Conservation (phyloP, 2,797 vertebrate species). For the Eidolon dupreanum region DNA sequence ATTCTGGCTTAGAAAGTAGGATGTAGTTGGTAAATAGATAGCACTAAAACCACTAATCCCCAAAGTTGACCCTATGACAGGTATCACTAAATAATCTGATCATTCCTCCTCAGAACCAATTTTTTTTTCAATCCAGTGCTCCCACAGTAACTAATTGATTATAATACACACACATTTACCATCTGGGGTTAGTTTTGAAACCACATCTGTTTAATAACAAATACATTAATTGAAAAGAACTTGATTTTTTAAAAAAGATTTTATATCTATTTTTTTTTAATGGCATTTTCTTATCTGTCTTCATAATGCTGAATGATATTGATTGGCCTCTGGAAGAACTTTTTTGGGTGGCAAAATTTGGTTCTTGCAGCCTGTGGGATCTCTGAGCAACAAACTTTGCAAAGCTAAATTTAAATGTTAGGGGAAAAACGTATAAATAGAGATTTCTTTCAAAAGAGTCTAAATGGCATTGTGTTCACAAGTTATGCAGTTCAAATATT, state of each 20-base stretch:
- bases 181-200: not conserved
- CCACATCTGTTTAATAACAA: not conserved
- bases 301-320: slow-evolving; percentile 67
- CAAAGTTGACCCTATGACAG: not conserved
- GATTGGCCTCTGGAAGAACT: not conserved
- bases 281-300: slow-evolving; percentile 2
- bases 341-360: not conserved
- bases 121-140: not conserved
- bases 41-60: not conserved
- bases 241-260: not conserved
- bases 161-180: not conserved
- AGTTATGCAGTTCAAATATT: slow-evolving; percentile 1
- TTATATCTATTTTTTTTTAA: slow-evolving; percentile 17
- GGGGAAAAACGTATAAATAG: not conserved
- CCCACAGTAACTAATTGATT: not conserved
- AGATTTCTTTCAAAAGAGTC: not conserved
- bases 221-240: not conserved
- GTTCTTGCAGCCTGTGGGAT: not conserved
- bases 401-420: not conserved
- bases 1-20: not conserved
- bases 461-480: not conserved
- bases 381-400: not conserved
- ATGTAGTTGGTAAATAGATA: not conserved
- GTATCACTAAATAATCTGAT: not conserved
- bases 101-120: not conserved